Evolutionary conservation across 2,888 invertebrate species (phyloP), one percentile per base, ranked within the genome.

Genomic region (Eupithecia vulgata): DNA sequence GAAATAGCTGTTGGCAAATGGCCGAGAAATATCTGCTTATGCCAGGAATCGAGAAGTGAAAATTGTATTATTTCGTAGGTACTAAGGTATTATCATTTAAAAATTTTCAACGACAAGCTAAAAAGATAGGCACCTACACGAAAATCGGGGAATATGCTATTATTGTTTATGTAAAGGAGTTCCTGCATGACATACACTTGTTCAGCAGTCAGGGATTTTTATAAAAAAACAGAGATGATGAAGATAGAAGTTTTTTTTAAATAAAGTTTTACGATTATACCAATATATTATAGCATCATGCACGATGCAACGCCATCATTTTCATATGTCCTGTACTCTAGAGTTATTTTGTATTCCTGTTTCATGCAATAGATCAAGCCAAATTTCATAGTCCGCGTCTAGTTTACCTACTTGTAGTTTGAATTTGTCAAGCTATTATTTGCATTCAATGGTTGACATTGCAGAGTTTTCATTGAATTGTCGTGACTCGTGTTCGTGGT

Each of bases 381-480:
- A 78, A 83, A 87, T 84, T 85, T 85, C 74, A 78, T 75, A 72
- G n/a, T 64, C 35, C 5, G n/a, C 83, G 87, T 85, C 74, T 77
- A 75, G 70, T 73, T 45, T 80, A 67, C n/a, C n/a, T n/a, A n/a
- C 59, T 34, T 79, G 76, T 71, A 78, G 73, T 76, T 73, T 71
- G 80, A 78, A 73, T 83, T 82, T 77, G 79, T 73, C 78, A 75
- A 77, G 73, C 76, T 71, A 72, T 77, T 79, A 87, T 90, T 88
- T 83, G 80, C 80, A 89, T 89, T 88, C 86, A 86, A 82, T 83
- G 48, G 77, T 71, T 72, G 82, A 79, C 82, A 84, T 81, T 80
- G 78, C 81, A 81, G 83, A 80, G 48, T 42, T 77, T 81, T 80
- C 73, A 77, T 76, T 78, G 78, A 78, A 80, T 42, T 67, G 68